Percentiles rank a stretch among this genome's conserved stretches.
Evolutionary conservation across 2,888 invertebrate genomes (phyloP).

Genomic region (Plusia festucae): DNA sequence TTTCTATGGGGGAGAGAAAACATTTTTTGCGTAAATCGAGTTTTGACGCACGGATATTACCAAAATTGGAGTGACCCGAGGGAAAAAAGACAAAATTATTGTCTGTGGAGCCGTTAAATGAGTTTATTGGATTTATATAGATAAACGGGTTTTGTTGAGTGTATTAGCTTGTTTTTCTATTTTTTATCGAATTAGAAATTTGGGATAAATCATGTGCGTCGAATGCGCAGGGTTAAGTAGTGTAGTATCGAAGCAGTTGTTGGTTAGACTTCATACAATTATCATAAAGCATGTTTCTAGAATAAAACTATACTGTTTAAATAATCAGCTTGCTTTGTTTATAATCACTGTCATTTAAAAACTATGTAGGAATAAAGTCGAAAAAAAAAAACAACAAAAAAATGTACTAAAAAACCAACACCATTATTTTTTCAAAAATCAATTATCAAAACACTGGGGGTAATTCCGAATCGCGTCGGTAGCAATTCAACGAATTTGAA

Average conservation of each 20-base stretch:
- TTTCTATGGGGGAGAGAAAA: conserved; percentile 70
- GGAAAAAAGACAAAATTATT: conserved; percentile 80
- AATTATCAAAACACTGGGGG: conserved; percentile 53
- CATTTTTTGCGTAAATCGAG: conserved; percentile 84
- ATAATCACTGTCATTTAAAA: too few species aligned
- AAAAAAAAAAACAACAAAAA: too few species aligned
- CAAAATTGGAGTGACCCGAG: conserved; percentile 83
- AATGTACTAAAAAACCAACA: background rate
- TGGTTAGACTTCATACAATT: background rate
- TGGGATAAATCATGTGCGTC: background rate
- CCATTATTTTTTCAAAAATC: conserved; percentile 32
- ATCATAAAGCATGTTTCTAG: too few species aligned
- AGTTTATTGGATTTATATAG: conserved; percentile 79
- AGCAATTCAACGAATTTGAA: conserved; percentile 87
- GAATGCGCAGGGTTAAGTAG: conserved; percentile 18
- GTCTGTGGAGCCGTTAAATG: conserved; percentile 76
- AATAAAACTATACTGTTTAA: background rate
- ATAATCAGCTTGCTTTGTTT: background rate
- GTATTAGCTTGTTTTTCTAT: conserved; percentile 58
- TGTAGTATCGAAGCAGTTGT: background rate
- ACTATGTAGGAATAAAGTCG: too few species aligned
- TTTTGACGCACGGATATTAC: conserved; percentile 82
- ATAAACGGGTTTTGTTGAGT: conserved; percentile 68
- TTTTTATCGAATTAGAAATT: conserved; percentile 37
- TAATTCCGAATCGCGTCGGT: conserved; percentile 73